Percentiles rank a stretch among this genome's conserved stretches.
These are phyloP conservation scores for Etheostoma spectabile DNA, from an alignment of 2,113 vertebrate species.

Conservation along the genomic window DNA sequence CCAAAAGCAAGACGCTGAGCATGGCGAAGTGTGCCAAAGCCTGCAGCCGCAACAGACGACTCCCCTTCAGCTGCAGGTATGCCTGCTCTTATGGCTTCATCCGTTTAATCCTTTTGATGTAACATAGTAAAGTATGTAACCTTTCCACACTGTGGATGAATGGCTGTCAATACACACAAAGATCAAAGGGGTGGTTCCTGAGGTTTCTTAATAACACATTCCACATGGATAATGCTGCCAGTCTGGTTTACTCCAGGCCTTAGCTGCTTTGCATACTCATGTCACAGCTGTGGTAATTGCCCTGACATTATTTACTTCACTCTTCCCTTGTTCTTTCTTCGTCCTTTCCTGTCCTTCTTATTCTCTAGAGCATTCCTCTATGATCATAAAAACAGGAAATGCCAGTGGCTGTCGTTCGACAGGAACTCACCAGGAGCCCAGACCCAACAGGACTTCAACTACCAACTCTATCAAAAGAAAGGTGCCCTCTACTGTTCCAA, in stretches of 20 bases:
- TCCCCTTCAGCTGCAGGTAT: constrained; percentile 96
- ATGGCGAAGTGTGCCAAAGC: constrained; percentile 91
- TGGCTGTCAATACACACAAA: neutral
- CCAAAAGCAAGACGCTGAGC: constrained; percentile 89
- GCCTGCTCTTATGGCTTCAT: constrained; percentile 32
- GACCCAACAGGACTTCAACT: constrained; percentile 88
- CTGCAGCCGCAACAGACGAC: constrained; percentile 90
- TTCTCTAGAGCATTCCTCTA: constrained; percentile 84
- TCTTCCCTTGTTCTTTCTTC: constrained; percentile 10
- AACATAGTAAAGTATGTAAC: neutral
- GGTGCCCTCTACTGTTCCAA: constrained; percentile 82
- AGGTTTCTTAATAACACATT: neutral
- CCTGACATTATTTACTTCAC: neutral
- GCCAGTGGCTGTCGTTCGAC: constrained; percentile 96
- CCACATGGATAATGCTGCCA: neutral
- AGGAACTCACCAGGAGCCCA: constrained; percentile 90
- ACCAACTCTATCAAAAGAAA: constrained; percentile 98
- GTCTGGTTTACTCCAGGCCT: neutral
- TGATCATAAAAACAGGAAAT: constrained; percentile 86
- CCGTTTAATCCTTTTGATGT: neutral
- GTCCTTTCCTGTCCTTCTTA: constrained; percentile 32
- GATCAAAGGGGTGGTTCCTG: neutral
- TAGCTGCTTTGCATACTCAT: neutral
- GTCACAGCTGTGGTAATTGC: neutral
- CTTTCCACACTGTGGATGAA: neutral